These are phyloP conservation scores for Torymus aiolomorphi DNA, from an alignment of 2,888 invertebrate species.

Conservation along the genomic window DNA sequence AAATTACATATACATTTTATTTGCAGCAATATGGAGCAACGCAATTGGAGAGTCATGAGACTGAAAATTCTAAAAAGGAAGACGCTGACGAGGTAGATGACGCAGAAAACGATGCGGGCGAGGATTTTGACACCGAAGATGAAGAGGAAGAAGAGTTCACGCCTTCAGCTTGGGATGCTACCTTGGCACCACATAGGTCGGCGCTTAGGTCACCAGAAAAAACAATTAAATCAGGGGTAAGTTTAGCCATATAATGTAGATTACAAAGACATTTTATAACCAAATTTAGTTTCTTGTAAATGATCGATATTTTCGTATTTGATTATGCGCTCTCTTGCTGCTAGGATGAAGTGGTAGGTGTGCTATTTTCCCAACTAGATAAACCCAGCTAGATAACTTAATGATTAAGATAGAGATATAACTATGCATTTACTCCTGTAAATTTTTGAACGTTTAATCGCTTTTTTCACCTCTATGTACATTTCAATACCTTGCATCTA, in stretches of 20 bases:
- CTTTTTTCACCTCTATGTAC: constrained; percentile 16
- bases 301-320: constrained; percentile 59
- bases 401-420: background rate
- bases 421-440: constrained; percentile 15
- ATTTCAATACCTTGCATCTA: constrained; percentile 1
- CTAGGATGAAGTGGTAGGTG: constrained; percentile 74
- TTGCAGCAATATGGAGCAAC: constrained; percentile 68
- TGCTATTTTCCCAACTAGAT: constrained; percentile 60
- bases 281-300: constrained; percentile 34
- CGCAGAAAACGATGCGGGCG: constrained; percentile 39
- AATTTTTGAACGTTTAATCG: background rate
- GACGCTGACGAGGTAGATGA: constrained; percentile 53
- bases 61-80: constrained; percentile 55
- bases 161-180: constrained; percentile 89
- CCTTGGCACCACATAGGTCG: constrained; percentile 85
- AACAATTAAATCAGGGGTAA: constrained; percentile 74
- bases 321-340: constrained; percentile 64
- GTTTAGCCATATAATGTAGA: constrained; percentile 50
- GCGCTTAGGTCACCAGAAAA: constrained; percentile 82
- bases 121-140: constrained; percentile 48
- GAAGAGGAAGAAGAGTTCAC: constrained; percentile 83
- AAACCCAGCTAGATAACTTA: constrained; percentile 7
- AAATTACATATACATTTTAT: constrained; percentile 14
- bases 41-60: constrained; percentile 60
- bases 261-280: constrained; percentile 3